Evolutionary conservation across 2,113 vertebrate genomes (phyloP).

Genomic region (Corythornis madagascariensis): DNA sequence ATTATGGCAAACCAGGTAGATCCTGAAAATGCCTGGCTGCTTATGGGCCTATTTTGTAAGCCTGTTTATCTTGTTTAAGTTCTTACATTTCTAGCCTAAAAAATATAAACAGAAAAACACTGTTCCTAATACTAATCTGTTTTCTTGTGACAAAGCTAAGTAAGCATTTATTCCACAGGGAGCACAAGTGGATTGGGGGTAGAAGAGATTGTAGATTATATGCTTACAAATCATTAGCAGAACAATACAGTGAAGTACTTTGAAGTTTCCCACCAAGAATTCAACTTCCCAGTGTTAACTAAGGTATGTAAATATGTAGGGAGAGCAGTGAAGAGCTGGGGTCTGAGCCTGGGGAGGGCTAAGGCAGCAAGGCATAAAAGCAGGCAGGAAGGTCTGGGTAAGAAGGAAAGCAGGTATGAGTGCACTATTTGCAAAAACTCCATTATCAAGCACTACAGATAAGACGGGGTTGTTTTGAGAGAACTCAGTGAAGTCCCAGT

Average conservation of each 20-base stretch:
- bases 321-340: background rate
- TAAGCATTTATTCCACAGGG: background rate
- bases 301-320: background rate
- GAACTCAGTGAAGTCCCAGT: background rate
- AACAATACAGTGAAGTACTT: background rate
- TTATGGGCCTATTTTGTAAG: background rate
- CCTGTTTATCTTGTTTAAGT: background rate
- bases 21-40: background rate
- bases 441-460: background rate
- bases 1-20: background rate
- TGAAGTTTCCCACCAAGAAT: slow-evolving; percentile 1
- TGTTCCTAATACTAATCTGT: background rate
- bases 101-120: background rate
- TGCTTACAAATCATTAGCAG: background rate
- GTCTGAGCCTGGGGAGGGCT: background rate
- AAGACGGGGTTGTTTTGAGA: background rate
- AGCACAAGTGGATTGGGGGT: background rate
- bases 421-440: background rate
- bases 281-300: background rate
- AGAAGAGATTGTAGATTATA: background rate
- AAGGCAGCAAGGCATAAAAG: background rate
- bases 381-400: background rate
- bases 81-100: background rate
- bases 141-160: background rate
- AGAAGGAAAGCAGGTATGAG: background rate